Base-by-base conservation (phyloP, 2,888 invertebrate genomes). In the Rhorus exstirpatorius region DNA sequence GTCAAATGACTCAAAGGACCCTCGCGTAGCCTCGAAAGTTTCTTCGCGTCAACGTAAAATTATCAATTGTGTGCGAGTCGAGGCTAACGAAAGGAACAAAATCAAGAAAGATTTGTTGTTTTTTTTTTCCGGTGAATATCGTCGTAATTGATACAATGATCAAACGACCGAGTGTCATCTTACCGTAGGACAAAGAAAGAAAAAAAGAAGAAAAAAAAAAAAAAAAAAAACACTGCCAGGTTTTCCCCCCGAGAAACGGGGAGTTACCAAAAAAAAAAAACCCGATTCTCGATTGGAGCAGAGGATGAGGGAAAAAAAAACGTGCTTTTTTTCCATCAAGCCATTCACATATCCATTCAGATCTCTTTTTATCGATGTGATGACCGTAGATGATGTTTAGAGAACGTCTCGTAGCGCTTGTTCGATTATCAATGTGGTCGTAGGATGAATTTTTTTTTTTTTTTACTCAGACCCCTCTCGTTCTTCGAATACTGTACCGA, bases 151-250 rank as follows among this genome's bases (percentile, higher is more conserved):
- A 3, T 49, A 58, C 8, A n/a, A 31, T 58, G 24, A 55, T 77
- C 79, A 67, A 85, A 82, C 76, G 83, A 87, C 86, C 86, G 82
- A 84, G 85, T 84, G 83, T 84, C n/a, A 84, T 83, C 74, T 85
- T 84, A 80, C 76, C n/a, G 67, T 82, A 83, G 81, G 55, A 70
- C 53, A 41, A 55, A 8, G 31, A 31, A 31, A 6, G 31, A 31
- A 31, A 31, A 31, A 31, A 3, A 31, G 6, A 3, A 31, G 6
- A 31, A 3, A 31, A 2, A 6, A 31, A 31, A 53, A 21, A 53
- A 21, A 21, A 26, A 7, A 51, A 78, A 67, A 76, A 84, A 77
- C 88, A 88, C 88, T 89, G 89, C 88, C 88, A 88, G 83, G 81
- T 78, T 72, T 84, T 75, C 82, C 77, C 67, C 79, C 71, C n/a